phyloP scores from a whole-genome alignment of 37 sponge, comb jelly and placozoan species.

The Agelas oroides region DNA sequence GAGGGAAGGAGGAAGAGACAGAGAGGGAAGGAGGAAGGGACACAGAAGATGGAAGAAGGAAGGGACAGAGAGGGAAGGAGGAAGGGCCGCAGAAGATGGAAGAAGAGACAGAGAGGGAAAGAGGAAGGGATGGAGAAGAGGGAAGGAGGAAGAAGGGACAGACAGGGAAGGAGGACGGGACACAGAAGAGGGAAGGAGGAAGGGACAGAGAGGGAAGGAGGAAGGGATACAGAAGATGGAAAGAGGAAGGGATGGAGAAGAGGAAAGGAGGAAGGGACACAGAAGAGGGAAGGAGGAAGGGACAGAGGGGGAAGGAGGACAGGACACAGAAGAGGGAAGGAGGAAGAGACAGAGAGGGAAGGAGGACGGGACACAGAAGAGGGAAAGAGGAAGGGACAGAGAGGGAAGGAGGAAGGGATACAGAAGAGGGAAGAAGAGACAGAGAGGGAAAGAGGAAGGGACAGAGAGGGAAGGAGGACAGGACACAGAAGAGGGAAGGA shows the following conservation, averaged over 20 bases:
- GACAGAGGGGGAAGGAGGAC: neutral
- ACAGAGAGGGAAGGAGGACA: neutral
- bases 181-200: no score
- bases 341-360: neutral
- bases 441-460: no score
- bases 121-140: no score
- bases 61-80: neutral
- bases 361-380: neutral
- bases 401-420: no score
- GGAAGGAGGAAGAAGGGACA: neutral
- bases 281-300: neutral
- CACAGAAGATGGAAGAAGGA: neutral
- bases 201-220: no score
- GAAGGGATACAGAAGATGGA: neutral
- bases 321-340: no score
- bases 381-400: no score
- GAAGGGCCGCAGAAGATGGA: neutral
- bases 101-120: neutral
- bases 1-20: no score
- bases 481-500: neutral
- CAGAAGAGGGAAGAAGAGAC: no score
- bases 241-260: neutral
- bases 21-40: no score
- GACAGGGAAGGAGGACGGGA: no score
- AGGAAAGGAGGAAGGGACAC: no score